These are phyloP conservation scores for Gobio gobio DNA, from an alignment of 2,113 vertebrate genomes.

Conservation along the genomic window DNA sequence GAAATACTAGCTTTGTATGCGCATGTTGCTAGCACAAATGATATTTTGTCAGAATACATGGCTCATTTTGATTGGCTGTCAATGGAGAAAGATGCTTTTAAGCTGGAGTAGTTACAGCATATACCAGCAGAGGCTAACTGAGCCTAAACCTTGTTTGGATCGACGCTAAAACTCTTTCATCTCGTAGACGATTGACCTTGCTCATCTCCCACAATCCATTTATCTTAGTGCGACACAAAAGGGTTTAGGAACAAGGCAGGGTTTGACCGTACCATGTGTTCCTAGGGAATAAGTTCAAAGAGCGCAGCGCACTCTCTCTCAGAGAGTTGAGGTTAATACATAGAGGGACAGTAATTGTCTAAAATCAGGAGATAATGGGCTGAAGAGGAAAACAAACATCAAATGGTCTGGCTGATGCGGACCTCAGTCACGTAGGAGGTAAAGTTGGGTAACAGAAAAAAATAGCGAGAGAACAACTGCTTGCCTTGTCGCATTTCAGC, in stretches of 20 bases:
- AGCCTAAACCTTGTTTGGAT: constrained; percentile 1
- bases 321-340: constrained; percentile 16
- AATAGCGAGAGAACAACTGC: background rate
- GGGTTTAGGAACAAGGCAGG: background rate
- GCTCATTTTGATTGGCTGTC: background rate
- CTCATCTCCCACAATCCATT: constrained; percentile 25
- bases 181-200: constrained; percentile 8
- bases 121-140: background rate
- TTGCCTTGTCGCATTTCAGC: background rate
- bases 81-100: background rate
- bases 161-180: background rate
- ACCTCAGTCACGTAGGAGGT: background rate
- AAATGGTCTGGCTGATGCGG: background rate
- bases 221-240: constrained; percentile 28
- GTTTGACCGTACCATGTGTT: constrained; percentile 21
- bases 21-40: background rate
- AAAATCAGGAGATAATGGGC: constrained; percentile 28
- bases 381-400: constrained; percentile 31
- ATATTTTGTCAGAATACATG: background rate
- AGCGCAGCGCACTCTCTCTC: background rate
- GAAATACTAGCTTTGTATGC: background rate
- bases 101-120: background rate
- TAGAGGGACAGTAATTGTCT: background rate
- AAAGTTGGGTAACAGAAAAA: background rate
- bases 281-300: background rate